Evolutionary conservation across 2,113 vertebrate genomes (phyloP).

Genomic region (Carollia perspicillata): DNA sequence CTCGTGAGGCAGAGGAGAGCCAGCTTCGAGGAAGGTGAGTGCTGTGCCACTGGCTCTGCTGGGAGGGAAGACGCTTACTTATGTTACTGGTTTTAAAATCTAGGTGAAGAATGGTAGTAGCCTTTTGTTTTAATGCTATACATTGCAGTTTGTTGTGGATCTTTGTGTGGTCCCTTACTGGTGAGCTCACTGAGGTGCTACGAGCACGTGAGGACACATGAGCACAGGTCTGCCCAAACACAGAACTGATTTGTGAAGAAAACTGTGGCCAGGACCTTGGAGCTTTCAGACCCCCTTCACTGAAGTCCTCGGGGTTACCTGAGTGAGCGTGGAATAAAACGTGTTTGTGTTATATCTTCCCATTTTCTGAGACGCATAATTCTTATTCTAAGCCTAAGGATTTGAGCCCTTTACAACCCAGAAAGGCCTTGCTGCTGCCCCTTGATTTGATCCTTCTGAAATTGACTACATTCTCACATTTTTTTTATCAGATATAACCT

Average conservation of each 20-base stretch:
- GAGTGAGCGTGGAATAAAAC: neutral
- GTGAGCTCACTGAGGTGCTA: neutral
- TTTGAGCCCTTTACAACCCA: neutral
- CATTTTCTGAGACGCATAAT: neutral
- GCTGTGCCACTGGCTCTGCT: neutral
- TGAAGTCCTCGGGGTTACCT: neutral
- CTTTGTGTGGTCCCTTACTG: neutral
- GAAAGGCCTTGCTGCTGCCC: neutral
- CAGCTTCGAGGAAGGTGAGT: slow-evolving; percentile 91
- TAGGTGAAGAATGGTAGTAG: neutral
- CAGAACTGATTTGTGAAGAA: neutral
- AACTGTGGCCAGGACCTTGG: neutral
- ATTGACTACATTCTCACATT: neutral
- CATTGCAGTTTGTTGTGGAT: neutral
- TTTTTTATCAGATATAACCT: neutral
- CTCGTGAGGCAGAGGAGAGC: slow-evolving; percentile 88
- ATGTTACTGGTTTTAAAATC: neutral
- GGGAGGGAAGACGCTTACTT: neutral
- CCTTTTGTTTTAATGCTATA: neutral
- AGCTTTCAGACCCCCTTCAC: neutral
- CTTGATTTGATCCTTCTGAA: neutral
- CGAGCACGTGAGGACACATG: neutral
- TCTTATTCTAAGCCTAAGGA: neutral
- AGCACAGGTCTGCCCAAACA: neutral
- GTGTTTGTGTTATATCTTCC: neutral